phyloP scores from a whole-genome alignment of 2,797 vertebrate genomes.

The Pangasius macronema region DNA sequence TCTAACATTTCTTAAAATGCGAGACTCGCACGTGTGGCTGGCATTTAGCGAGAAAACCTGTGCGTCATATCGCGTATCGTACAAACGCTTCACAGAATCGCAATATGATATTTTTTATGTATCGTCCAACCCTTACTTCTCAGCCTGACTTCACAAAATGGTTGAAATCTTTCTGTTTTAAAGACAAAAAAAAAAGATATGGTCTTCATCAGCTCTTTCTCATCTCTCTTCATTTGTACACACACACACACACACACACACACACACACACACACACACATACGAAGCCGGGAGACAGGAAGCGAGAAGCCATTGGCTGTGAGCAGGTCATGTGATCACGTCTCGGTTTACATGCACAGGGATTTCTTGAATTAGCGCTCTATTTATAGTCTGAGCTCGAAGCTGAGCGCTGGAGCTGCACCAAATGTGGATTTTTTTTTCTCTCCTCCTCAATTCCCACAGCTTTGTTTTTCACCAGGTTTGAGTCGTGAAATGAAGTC shows the following conservation, averaged over 20 bases:
- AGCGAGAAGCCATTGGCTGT: slow-evolving; percentile 17
- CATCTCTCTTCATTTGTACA: neutral
- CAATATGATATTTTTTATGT: no score
- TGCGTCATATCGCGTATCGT: no score
- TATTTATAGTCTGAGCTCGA: slow-evolving; percentile 46
- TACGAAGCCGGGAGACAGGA: neutral
- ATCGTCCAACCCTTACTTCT: neutral
- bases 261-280: neutral
- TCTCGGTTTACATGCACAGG: slow-evolving; percentile 42
- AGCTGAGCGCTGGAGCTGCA: neutral
- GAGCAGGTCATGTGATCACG: slow-evolving; percentile 38
- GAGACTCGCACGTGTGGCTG: no score
- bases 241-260: neutral
- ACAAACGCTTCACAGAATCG: no score
- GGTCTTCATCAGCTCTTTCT: neutral
- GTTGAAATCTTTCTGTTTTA: neutral
- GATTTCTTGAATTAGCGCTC: slow-evolving; percentile 51
- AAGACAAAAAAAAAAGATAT: neutral
- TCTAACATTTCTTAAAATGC: neutral
- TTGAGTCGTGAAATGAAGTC: neutral
- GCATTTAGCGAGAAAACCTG: no score
- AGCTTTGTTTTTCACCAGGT: neutral
- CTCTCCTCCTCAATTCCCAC: neutral
- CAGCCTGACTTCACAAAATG: neutral
- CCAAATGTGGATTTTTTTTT: neutral